These are phyloP conservation scores for Papilio elwesi DNA, from an alignment of 2,888 invertebrate species.

Conservation along the genomic window DNA sequence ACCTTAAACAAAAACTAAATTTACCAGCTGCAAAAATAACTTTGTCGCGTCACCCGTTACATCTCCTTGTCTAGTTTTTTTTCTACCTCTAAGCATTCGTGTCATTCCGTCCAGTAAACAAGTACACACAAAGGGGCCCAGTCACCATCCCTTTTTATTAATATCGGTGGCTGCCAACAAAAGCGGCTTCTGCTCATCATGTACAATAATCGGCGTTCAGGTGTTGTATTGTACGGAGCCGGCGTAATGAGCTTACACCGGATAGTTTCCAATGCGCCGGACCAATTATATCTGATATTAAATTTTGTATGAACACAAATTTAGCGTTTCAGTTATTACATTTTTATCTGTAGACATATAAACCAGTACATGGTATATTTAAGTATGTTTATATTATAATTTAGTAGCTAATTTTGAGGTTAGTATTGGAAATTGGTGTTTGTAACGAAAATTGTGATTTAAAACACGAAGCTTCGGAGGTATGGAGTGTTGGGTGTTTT, in stretches of 20 bases:
- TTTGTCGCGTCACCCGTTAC: conserved; percentile 57
- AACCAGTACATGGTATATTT: background rate
- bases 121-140: conserved; percentile 68
- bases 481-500: too few relatives aligned
- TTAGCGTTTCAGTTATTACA: background rate
- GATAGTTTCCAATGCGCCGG: conserved; percentile 3
- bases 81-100: conserved; percentile 72
- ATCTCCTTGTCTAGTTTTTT: conserved; percentile 63
- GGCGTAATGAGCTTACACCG: conserved; percentile 65
- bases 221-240: conserved; percentile 73
- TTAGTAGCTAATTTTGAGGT: too few relatives aligned
- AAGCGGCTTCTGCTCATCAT: conserved; percentile 75
- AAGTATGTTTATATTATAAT: background rate
- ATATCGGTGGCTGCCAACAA: conserved; percentile 76
- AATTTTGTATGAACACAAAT: conserved; percentile 15
- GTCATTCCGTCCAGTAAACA: conserved; percentile 78
- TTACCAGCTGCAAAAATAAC: conserved; percentile 47
- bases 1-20: conserved; percentile 46
- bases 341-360: background rate
- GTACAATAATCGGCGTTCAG: conserved; percentile 75
- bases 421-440: too few relatives aligned
- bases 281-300: conserved; percentile 29
- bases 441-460: too few relatives aligned
- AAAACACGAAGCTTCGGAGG: too few relatives aligned
- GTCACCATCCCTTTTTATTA: conserved; percentile 79